phyloP scores from a whole-genome alignment of 2,797 vertebrate species.

The Sardinella longiceps region DNA sequence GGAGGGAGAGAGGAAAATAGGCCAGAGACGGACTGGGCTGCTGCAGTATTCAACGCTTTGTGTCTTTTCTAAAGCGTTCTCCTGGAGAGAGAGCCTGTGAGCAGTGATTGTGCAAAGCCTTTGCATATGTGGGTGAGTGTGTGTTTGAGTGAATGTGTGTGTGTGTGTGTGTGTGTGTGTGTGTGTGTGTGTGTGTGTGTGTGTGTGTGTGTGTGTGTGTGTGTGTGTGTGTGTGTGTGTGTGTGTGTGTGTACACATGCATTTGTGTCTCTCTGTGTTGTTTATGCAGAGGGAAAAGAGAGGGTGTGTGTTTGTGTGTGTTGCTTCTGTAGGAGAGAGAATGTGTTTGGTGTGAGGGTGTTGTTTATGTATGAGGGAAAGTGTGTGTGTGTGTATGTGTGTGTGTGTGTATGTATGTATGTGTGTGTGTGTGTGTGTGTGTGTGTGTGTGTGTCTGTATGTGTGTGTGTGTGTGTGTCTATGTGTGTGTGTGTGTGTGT shows the following conservation, averaged over 20 bases:
- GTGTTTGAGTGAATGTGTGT: background rate
- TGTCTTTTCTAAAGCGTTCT: conserved; percentile 28
- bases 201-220: background rate
- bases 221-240: background rate
- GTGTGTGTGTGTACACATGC: background rate
- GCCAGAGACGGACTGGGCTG: background rate
- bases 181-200: background rate
- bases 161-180: background rate
- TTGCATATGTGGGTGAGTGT: background rate
- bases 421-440: background rate
- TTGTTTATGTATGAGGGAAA: background rate
- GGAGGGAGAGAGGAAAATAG: background rate
- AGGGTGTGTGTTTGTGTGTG: background rate
- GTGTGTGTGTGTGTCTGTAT: background rate
- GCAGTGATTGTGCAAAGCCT: conserved; percentile 39
- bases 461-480: background rate
- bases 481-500: background rate
- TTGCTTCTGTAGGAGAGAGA: no score
- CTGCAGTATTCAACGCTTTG: conserved; percentile 42
- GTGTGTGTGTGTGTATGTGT: background rate
- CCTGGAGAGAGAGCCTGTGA: conserved; percentile 32
- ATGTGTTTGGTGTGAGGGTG: background rate
- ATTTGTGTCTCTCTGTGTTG: background rate
- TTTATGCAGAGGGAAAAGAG: background rate
- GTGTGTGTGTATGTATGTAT: background rate